Evolutionary conservation across 2,797 vertebrate species (phyloP), one percentile per base, ranked within the genome.

Genomic region (Sarcoramphus papa): DNA sequence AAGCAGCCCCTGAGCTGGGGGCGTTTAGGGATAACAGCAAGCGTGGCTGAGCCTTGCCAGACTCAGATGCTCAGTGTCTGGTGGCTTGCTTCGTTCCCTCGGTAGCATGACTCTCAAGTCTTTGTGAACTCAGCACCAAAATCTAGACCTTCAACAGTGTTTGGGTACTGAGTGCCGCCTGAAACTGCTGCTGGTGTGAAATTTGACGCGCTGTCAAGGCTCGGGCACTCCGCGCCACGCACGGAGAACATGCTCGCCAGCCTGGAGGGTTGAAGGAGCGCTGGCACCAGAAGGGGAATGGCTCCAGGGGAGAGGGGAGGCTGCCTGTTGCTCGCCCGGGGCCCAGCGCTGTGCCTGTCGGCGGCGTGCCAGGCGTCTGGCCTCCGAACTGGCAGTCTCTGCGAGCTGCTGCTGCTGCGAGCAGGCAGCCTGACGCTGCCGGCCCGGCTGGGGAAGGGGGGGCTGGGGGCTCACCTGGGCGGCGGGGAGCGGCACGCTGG

Each of bases 201-300:
- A 33, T 9, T 24, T 10, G 48, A 3, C 12, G 0, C 1, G 18
- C 22, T 19, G 27, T 3, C 45, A 5, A 8, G 37, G 10, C 6
- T 3, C 2, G 11, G 33, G 28, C 5, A 7, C 17, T 0, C 33
- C 1, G 47, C 18, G 1, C 22, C n/a, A 0, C 1, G 72, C 41
- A 3, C 3, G 1, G 57, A 21, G 16, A 21, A 2, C 35, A 3
- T 3, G 18, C 37, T 22, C 7, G 19, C 37, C 76, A 17, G 31
- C 75, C 37, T 6, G 75, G 75, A 9, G 31, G 37, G 30, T 1
- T 1, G 37, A 22, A 27, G 37, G 59, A 10, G 47, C 12, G 7
- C 9, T 4, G 73, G 43, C 27, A 18, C 10, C 56, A 19, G 43
- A 11, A 20, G 30, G 28, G 41, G 40, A 12, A 33, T 1, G 9